phyloP scores from a whole-genome alignment of 2,888 invertebrate species.

The Frankliniella intonsa region DNA sequence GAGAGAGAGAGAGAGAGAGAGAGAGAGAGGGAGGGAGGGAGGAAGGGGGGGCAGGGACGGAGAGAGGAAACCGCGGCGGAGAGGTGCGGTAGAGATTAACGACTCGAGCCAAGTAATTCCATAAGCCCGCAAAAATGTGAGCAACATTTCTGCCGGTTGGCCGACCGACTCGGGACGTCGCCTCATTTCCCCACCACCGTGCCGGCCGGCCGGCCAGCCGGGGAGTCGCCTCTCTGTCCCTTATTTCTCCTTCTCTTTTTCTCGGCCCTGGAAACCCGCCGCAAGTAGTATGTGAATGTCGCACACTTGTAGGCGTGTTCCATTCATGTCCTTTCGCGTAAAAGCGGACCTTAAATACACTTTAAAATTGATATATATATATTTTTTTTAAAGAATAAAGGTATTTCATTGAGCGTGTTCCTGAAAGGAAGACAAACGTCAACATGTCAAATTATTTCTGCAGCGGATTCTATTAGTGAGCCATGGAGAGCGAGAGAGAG shows the following conservation, averaged over 20 bases:
- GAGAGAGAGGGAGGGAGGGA: neutral
- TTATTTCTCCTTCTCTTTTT: too few species aligned
- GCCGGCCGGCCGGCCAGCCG: too few species aligned
- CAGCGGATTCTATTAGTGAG: neutral
- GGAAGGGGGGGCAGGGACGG: neutral
- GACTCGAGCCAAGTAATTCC: too few species aligned
- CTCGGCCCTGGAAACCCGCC: too few species aligned
- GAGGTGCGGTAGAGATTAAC: neutral
- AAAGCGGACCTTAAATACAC: too few species aligned
- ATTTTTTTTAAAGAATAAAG: too few species aligned
- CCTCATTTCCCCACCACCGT: neutral
- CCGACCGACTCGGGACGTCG: neutral
- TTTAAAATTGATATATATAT: too few species aligned
- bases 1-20: slow-evolving; percentile 6
- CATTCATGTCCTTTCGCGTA: too few species aligned
- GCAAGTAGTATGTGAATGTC: too few species aligned
- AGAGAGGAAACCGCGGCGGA: neutral
- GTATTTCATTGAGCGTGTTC: neutral
- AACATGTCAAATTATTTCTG: neutral
- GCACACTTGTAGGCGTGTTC: too few species aligned
- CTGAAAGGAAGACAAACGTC: neutral
- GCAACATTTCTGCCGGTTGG: neutral
- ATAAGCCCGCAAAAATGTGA: too few species aligned
- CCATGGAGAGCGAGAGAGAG: neutral
- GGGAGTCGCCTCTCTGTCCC: neutral